phyloP scores from a whole-genome alignment of 2,797 vertebrate genomes.

The Acanthiza pusilla region DNA sequence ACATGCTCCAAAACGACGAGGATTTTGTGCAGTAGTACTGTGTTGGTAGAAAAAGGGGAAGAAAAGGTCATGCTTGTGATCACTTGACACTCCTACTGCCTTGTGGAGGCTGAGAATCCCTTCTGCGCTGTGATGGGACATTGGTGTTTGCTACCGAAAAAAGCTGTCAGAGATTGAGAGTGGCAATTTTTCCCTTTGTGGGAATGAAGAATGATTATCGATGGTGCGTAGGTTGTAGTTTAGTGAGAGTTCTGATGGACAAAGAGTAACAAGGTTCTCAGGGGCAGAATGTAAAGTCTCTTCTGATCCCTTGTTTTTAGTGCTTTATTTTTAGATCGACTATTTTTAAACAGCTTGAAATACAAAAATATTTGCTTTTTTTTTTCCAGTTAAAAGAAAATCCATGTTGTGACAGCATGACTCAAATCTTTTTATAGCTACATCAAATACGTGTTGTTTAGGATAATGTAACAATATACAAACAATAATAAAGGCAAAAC shows the following conservation, averaged over 20 bases:
- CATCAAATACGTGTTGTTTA: slow-evolving; percentile 19
- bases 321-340: not conserved
- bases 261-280: not conserved
- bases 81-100: not conserved
- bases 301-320: slow-evolving; percentile 16
- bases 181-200: not conserved
- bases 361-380: slow-evolving; percentile 32
- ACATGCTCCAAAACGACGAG: not conserved
- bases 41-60: not conserved
- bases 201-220: not conserved
- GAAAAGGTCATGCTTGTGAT: not conserved
- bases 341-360: slow-evolving; percentile 36
- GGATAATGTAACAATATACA: not conserved
- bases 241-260: not conserved
- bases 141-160: not conserved
- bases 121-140: not conserved
- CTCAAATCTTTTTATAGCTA: slow-evolving; percentile 44
- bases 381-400: slow-evolving; percentile 24
- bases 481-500: not conserved
- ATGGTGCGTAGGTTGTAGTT: not conserved
- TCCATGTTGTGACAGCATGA: slow-evolving; percentile 23
- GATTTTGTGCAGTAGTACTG: not conserved
- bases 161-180: not conserved
- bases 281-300: not conserved
- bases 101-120: not conserved